A percentile compares a stretch with the other conserved stretches of the same genome.
Evolutionary conservation across 2,113 vertebrate species (phyloP).

Genomic region (Eulacestoma nigropectus): DNA sequence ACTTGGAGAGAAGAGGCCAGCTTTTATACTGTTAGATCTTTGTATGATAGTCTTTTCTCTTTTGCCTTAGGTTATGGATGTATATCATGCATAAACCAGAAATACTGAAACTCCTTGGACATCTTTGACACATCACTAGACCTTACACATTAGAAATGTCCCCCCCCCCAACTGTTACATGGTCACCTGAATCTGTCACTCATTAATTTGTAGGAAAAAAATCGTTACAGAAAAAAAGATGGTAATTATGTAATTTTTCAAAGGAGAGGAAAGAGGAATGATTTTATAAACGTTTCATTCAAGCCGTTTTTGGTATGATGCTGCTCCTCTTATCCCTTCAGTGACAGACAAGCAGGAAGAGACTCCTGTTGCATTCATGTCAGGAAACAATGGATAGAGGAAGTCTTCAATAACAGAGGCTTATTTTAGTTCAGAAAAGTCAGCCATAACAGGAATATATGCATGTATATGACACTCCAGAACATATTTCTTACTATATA

Average conservation of each 20-base stretch:
- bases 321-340: background rate
- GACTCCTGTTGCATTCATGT: background rate
- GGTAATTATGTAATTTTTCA: background rate
- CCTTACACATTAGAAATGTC: background rate
- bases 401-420: background rate
- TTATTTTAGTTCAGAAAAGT: constrained; percentile 21
- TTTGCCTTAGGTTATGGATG: background rate
- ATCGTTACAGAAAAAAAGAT: background rate
- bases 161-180: background rate
- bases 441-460: background rate
- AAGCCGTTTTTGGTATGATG: background rate
- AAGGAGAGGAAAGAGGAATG: background rate
- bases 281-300: background rate
- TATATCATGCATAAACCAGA: background rate
- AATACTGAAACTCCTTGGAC: background rate
- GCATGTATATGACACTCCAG: background rate
- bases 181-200: background rate
- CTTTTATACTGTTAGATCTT: background rate
- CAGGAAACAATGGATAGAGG: background rate
- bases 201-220: background rate
- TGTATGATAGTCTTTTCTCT: background rate
- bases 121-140: background rate
- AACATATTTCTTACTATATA: background rate
- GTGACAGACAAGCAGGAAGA: background rate
- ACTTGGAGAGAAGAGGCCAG: background rate